Percentiles rank a stretch among this genome's conserved stretches.
phyloP scores from a whole-genome alignment of 1,140 invertebrate genomes.

The Goniozus legneri region DNA sequence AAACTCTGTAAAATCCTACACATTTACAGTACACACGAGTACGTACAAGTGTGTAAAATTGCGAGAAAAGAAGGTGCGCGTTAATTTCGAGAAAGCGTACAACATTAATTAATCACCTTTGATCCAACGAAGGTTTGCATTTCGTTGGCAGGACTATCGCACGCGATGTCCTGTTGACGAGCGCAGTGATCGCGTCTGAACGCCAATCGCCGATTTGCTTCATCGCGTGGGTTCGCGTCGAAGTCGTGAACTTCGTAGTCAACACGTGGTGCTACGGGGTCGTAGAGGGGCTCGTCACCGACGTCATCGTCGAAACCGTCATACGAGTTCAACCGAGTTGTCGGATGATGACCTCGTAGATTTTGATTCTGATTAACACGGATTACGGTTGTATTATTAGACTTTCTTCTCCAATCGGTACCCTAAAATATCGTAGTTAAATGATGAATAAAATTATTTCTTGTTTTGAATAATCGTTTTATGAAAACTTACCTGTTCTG shows the following conservation, averaged over 20 bases:
- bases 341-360: constrained; percentile 20
- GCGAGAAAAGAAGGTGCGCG: too few relatives aligned
- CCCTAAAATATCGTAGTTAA: constrained; percentile 21
- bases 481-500: constrained; percentile 42
- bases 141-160: constrained; percentile 34
- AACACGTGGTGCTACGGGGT: constrained; percentile 43
- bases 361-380: constrained; percentile 44
- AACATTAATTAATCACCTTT: too few relatives aligned
- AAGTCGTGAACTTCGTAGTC: constrained; percentile 52
- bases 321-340: constrained; percentile 17
- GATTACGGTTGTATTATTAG: constrained; percentile 51
- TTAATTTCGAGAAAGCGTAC: too few relatives aligned
- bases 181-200: constrained; percentile 41
- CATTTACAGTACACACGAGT: too few relatives aligned
- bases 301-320: constrained; percentile 34
- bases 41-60: too few relatives aligned
- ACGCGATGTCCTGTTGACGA: constrained; percentile 32
- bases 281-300: constrained; percentile 48
- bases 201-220: constrained; percentile 41
- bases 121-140: too few relatives aligned
- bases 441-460: constrained; percentile 1
- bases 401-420: constrained; percentile 47
- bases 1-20: too few relatives aligned
- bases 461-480: constrained; percentile 1
- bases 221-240: constrained; percentile 47